Evolutionary conservation across 2,888 invertebrate genomes (phyloP).

Genomic region (Troglohyphantes excavatus): DNA sequence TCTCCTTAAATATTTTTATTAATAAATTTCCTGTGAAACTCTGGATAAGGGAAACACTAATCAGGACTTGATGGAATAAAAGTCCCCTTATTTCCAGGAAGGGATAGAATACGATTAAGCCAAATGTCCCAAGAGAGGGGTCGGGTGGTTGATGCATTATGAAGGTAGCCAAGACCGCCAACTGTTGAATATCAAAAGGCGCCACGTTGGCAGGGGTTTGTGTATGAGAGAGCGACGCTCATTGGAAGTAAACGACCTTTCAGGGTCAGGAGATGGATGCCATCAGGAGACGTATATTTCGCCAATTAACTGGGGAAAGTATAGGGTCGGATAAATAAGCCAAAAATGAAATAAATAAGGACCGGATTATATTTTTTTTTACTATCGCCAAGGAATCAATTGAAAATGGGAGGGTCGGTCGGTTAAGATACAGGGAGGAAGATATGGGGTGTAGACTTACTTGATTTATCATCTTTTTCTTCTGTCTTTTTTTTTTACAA

Average conservation of each 20-base stretch:
- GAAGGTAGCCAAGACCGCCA: slow-evolving; percentile 57
- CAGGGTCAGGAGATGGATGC: slow-evolving; percentile 67
- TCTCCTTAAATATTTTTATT: no score
- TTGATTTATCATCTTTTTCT: no score
- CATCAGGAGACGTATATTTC: slow-evolving; percentile 57
- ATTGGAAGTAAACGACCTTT: slow-evolving; percentile 65
- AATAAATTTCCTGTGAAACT: no score
- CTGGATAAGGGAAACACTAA: no score
- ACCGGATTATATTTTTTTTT: slow-evolving; percentile 43
- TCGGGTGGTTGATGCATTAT: slow-evolving; percentile 59
- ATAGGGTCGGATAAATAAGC: slow-evolving; percentile 62
- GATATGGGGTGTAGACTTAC: slow-evolving; percentile 65
- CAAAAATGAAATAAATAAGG: slow-evolving; percentile 70
- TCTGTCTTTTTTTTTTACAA: slow-evolving; percentile 23
- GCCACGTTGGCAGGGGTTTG: slow-evolving; percentile 29
- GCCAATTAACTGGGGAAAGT: slow-evolving; percentile 67
- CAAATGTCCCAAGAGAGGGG: slow-evolving; percentile 15
- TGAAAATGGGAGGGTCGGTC: slow-evolving; percentile 47
- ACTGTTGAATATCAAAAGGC: slow-evolving; percentile 72
- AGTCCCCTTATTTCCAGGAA: background rate
- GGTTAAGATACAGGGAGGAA: slow-evolving; percentile 52
- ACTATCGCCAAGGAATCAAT: slow-evolving; percentile 63
- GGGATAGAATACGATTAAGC: slow-evolving; percentile 3
- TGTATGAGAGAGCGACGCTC: slow-evolving; percentile 43
- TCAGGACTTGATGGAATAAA: slow-evolving; percentile 10